Percentiles rank a stretch among this genome's conserved stretches.
These are phyloP conservation scores for Ichneumon xanthorius DNA, from an alignment of 2,888 invertebrate genomes.

Conservation along the genomic window DNA sequence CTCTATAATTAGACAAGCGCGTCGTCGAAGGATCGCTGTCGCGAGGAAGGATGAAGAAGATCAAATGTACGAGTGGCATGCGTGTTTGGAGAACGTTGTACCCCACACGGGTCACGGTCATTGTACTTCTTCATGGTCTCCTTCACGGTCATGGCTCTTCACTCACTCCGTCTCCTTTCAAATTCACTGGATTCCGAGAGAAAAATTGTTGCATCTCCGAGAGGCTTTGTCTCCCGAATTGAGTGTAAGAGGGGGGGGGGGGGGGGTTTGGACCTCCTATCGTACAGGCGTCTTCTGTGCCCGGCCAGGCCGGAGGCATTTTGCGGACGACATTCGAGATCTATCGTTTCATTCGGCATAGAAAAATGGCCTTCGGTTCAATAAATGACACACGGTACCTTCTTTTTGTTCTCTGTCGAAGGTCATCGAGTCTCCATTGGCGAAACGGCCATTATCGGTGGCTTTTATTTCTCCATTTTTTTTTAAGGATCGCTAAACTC, in stretches of 20 bases:
- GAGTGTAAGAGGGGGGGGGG: too few species aligned
- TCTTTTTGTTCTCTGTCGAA: not conserved
- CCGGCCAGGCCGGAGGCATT: too few species aligned
- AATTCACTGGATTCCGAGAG: too few species aligned
- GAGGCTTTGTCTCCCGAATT: too few species aligned
- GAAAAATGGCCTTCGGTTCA: too few species aligned
- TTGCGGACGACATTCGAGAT: too few species aligned
- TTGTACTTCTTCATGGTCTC: not conserved
- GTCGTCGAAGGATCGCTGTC: conserved; percentile 16
- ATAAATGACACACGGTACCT: not conserved
- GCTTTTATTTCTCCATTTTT: not conserved
- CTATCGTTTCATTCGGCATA: too few species aligned
- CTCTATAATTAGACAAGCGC: conserved; percentile 26
- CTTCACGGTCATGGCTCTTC: too few species aligned
- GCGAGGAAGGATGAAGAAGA: conserved; percentile 30
- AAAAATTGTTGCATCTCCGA: too few species aligned
- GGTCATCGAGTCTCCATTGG: not conserved
- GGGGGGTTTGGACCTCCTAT: too few species aligned
- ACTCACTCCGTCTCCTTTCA: too few species aligned
- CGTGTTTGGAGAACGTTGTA: conserved; percentile 25
- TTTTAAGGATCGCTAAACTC: conserved; percentile 15
- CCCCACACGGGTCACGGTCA: conserved; percentile 26
- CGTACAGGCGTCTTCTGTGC: too few species aligned
- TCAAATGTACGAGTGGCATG: conserved; percentile 32
- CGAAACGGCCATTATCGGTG: not conserved